Conservation (phyloP, 1,140 invertebrate genomes). For the Sycophila sp. region DNA sequence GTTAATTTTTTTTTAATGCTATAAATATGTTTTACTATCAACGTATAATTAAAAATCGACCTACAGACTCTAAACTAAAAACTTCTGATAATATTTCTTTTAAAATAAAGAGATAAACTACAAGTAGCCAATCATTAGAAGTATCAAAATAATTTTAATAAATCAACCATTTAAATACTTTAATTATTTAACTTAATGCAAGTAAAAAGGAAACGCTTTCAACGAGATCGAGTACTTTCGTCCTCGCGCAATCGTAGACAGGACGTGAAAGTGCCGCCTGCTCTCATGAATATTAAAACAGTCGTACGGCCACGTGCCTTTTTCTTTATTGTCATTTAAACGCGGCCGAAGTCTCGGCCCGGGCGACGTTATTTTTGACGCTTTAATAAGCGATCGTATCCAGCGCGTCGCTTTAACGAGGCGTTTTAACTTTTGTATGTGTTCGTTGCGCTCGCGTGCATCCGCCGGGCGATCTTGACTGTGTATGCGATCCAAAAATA, state of each 20-base stretch:
- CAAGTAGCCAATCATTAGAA: not conserved
- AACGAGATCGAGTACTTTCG: conserved; percentile 20
- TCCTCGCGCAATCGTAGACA: conserved; percentile 35
- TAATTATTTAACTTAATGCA: too few species aligned
- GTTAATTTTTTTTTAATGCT: too few species aligned
- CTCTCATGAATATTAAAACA: conserved; percentile 42
- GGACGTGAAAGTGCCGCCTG: conserved; percentile 42
- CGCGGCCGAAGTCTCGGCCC: too few species aligned
- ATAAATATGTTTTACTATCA: too few species aligned
- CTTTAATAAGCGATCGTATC: conserved; percentile 14
- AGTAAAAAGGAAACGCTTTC: not conserved
- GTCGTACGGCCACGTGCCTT: not conserved
- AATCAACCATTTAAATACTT: not conserved
- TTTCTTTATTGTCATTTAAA: not conserved
- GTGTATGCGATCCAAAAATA: not conserved
- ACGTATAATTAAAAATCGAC: not conserved
- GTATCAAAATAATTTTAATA: not conserved
- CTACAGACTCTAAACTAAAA: not conserved
- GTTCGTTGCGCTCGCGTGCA: too few species aligned
- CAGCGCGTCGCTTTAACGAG: not conserved
- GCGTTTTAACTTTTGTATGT: too few species aligned
- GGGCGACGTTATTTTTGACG: not conserved
- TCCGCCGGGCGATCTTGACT: not conserved
- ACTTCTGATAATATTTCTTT: not conserved
- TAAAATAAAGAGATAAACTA: not conserved